Evolutionary conservation across 2,888 invertebrate species (phyloP), one percentile per base, ranked within the genome.

Genomic region (Unio delphinus): DNA sequence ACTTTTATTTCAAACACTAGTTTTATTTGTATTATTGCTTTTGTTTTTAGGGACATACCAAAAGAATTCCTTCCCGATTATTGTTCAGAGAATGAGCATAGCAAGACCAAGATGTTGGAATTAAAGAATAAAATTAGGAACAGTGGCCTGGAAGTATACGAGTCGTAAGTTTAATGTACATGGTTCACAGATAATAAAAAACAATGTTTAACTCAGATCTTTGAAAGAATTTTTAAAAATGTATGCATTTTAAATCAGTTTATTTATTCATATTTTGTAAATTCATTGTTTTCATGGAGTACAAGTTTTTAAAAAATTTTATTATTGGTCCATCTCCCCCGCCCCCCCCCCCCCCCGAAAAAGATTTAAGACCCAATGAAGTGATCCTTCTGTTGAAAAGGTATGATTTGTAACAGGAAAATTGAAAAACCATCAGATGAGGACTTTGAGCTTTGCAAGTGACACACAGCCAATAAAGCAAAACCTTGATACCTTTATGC

Each of bases 71-170:
- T 71, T 17, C 67, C 71, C 28, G 83, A 88, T 70, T 90, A 90
- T 72, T 28, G 74, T 17, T 69, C 84, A n/a, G 88, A 89, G 71
- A 76, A 75, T 72, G 68, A 72, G 23, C 73, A 72, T n/a, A 72
- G 70, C 45, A 70, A 73, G 59, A 63, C 63, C 55, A 87, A 84
- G 68, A 81, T 90, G 75, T 68, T 72, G 15, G 65, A 69, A 5
- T 75, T 90, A 68, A 90, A 90, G 75, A 60, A 79, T 15, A 80
- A 79, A 66, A 85, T 90, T 55, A 68, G 79, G 57, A 69, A 61
- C 55, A 87, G 87, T 74, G 88, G 89, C 26, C 77, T 88, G 18
- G 89, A 90, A 76, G 86, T 89, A 8, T 89, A 78, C 79, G 87
- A 90, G 67, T 75, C 79, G 89, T 89, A 67, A 74, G 83, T 75